Conservation (phyloP, 2,797 vertebrate genomes). For the Spizella passerina region DNA sequence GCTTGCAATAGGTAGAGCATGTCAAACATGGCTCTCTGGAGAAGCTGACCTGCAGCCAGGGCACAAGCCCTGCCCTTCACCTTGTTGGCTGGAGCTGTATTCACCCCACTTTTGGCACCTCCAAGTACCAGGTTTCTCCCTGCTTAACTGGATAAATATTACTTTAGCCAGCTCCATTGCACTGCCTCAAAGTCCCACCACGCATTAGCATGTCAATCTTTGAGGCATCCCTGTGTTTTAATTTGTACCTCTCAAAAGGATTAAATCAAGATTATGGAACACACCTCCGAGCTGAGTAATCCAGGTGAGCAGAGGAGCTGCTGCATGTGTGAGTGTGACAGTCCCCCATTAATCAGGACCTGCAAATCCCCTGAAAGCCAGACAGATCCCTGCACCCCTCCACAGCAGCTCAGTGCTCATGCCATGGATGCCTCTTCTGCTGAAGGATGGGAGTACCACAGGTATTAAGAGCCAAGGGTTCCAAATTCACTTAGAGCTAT, state of each 20-base stretch:
- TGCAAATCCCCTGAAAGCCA: neutral
- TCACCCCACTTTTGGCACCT: neutral
- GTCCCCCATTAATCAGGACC: neutral
- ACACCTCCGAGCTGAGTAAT: neutral
- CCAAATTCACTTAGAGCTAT: neutral
- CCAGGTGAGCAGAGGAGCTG: neutral
- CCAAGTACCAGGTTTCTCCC: neutral
- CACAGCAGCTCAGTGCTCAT: accelerated
- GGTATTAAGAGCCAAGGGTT: neutral
- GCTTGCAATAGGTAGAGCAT: neutral
- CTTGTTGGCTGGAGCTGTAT: neutral
- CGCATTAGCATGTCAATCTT: neutral
- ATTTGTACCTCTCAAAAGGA: neutral
- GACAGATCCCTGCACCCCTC: neutral
- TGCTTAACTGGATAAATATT: neutral
- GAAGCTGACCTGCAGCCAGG: too few species aligned
- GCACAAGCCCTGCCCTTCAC: neutral
- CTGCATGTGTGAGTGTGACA: neutral
- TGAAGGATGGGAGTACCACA: neutral
- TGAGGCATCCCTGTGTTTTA: neutral
- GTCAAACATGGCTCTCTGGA: neutral
- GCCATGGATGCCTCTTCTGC: neutral
- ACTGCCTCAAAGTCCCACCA: neutral
- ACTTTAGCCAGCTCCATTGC: neutral
- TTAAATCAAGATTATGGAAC: neutral